A percentile compares a stretch with the other conserved stretches of the same genome.
phyloP scores from a whole-genome alignment of 2,113 vertebrate species.

The Oncorhynchus masou region DNA sequence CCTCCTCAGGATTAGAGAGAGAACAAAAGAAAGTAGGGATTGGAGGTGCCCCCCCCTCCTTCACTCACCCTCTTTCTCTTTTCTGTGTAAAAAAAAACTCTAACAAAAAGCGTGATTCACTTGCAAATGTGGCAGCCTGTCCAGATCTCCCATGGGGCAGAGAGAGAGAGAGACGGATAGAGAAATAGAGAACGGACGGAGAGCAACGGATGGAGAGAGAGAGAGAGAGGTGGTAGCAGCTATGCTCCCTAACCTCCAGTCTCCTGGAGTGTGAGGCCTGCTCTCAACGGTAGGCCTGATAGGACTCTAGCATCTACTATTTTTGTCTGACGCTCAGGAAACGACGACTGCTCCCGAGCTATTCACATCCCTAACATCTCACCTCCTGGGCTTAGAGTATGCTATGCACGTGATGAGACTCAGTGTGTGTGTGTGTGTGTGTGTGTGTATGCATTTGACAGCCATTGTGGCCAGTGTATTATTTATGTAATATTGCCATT shows the following conservation, averaged over 20 bases:
- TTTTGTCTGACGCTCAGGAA: constrained; percentile 53
- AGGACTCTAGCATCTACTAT: constrained; percentile 53
- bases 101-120: constrained; percentile 74
- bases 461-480: constrained; percentile 15
- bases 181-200: constrained; percentile 34
- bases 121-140: constrained; percentile 74
- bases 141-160: constrained; percentile 53
- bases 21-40: constrained; percentile 71
- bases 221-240: constrained; percentile 10
- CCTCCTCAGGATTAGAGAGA: constrained; percentile 73
- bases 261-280: constrained; percentile 33
- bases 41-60: constrained; percentile 56
- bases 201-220: not conserved
- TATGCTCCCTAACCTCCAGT: constrained; percentile 13
- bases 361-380: constrained; percentile 18
- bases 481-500: constrained; percentile 40
- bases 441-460: constrained; percentile 16
- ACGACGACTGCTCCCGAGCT: constrained; percentile 32
- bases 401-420: not conserved
- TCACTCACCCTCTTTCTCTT: constrained; percentile 41
- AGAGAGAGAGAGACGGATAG: constrained; percentile 19
- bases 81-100: constrained; percentile 33
- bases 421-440: constrained; percentile 14
- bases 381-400: constrained; percentile 11
- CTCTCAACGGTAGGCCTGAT: constrained; percentile 30